These are phyloP conservation scores for Mercenaria mercenaria DNA, from an alignment of 1,140 invertebrate genomes.

Conservation along the genomic window DNA sequence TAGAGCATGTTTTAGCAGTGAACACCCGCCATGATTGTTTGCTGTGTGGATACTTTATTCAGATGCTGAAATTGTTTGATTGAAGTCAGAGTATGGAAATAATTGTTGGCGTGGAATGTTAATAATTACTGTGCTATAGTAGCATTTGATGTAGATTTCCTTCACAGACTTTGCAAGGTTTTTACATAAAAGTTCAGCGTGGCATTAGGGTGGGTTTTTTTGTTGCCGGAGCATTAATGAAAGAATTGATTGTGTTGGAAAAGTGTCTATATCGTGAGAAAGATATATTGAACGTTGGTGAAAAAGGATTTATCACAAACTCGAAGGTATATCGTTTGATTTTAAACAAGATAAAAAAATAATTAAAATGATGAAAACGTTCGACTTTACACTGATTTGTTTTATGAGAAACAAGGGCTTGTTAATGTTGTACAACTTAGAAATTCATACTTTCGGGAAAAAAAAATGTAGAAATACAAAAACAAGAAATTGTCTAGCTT, in stretches of 20 bases:
- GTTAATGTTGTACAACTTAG: no score
- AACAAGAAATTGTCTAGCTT: no score
- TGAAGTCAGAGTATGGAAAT: constrained; percentile 41
- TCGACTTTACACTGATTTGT: no score
- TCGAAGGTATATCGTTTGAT: not conserved
- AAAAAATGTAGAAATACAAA: no score
- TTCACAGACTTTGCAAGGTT: not conserved
- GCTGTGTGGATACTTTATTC: not conserved
- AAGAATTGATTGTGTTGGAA: not conserved
- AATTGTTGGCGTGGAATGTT: constrained; percentile 36
- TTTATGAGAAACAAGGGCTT: no score
- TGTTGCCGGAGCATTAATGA: not conserved
- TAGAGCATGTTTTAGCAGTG: not conserved
- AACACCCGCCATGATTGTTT: not conserved
- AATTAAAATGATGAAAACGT: no score
- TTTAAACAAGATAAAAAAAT: no score
- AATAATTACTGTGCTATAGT: constrained; percentile 22
- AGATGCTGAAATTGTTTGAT: not conserved
- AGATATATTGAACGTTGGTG: not conserved
- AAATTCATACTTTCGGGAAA: no score
- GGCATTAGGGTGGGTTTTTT: not conserved
- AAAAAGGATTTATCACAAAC: not conserved
- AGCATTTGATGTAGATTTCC: constrained; percentile 42
- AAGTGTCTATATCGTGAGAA: not conserved
- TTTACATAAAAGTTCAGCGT: not conserved